Evolutionary conservation across 2,113 vertebrate genomes (phyloP), one percentile per base, ranked within the genome.

Genomic region (Gadus chalcogrammus): DNA sequence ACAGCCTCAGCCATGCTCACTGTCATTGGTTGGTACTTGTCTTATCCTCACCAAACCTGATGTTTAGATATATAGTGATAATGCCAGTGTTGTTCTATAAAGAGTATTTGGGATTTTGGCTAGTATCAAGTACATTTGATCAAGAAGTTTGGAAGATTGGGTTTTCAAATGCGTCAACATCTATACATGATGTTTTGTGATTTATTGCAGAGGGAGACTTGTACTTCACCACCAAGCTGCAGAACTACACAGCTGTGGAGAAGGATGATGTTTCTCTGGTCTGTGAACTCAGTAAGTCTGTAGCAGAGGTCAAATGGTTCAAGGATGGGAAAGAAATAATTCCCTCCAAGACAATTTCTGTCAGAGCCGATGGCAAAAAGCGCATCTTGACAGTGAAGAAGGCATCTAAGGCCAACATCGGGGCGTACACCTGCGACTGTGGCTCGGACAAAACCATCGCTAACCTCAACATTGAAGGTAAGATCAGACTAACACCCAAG

Each of bases 171-270:
- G 42, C 1, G 42, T 48, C 11, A 48, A 48, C 42, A 48, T 35
- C 4, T 35, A 35, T 48, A 48, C 42, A 64, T 17, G 2, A 6
- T 16, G 31, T 38, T 6, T 64, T 38, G 15, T 38, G 17, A n/a
- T 64, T 53, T 15, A 59, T 77, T 87, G 56, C 92, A 99, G 97
- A 99, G 91, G 97, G 96, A 77, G 97, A 99, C 38, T 89, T 94
- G 31, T 99, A 98, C 81, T 99, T 99, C 85, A 95, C 94, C 71
- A 93, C 92, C 67, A 99, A 99, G 79, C 91, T 99, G 75, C 96
- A 98, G 79, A 95, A 99, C 91, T 98, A 98, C 83, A 98, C 97
- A 0, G 95, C 94, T 0, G 94, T 98, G 64, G 97, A 99, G 84
- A 96, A 94, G 86, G 97, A 99, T 38, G 95, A 99, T 86, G 96